phyloP scores from a whole-genome alignment of 2,113 vertebrate genomes.

The Lycaon pictus region DNA sequence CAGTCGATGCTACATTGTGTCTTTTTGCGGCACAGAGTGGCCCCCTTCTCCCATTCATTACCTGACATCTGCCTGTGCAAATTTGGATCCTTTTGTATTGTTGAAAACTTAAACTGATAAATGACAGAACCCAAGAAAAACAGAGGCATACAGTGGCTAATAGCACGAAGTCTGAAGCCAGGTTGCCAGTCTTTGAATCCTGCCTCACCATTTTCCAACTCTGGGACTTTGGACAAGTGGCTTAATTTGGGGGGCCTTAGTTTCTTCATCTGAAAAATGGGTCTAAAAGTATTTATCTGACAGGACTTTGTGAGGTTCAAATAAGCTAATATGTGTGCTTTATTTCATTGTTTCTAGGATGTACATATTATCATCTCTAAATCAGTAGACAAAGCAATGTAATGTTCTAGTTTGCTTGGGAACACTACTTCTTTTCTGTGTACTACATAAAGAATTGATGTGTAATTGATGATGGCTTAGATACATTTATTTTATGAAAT shows the following conservation, averaged over 20 bases:
- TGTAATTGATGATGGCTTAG: not conserved
- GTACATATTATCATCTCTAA: not conserved
- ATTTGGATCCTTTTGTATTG: not conserved
- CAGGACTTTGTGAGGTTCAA: not conserved
- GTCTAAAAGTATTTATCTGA: not conserved
- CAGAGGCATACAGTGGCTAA: not conserved
- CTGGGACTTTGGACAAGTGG: not conserved
- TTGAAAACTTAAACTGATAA: not conserved
- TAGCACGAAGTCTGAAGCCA: not conserved
- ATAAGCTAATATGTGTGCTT: not conserved
- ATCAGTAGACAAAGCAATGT: not conserved
- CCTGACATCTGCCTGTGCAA: not conserved
- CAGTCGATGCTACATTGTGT: not conserved
- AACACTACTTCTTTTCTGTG: not conserved
- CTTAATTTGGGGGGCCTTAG: not conserved
- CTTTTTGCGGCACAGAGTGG: not conserved
- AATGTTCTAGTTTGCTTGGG: not conserved
- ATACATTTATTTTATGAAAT: not conserved
- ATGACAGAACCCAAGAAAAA: not conserved
- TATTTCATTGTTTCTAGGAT: constrained; percentile 4
- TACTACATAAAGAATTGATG: not conserved
- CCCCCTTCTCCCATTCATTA: not conserved
- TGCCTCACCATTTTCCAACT: not conserved
- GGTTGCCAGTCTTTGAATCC: not conserved
- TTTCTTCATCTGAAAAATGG: not conserved